Base-by-base conservation (phyloP, 2,797 vertebrate species). In the Sebastes aleutianus region DNA sequence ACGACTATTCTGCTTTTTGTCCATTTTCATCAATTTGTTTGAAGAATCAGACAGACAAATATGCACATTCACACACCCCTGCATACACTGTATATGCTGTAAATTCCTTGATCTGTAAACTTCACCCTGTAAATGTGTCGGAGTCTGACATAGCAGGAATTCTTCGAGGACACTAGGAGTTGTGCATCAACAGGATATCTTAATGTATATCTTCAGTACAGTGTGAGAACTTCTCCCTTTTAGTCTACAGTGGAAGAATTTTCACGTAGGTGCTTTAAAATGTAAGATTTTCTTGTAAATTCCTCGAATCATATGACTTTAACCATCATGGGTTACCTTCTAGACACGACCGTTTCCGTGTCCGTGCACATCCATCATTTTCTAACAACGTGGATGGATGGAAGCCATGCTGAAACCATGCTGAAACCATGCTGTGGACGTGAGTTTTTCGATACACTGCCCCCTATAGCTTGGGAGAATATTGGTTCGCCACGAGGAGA, bases 71-170 rank as follows among this genome's bases (percentile, higher is more conserved):
- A 4, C 62, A 53, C 54, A 24, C 59, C 36, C 36, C 70, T 43
- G 32, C 36, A 1, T 3, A 1, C 2, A 4, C 54, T 74, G 67
- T 69, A 56, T 78, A 43, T 47, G 68, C 47, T 76, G 53, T 76
- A 76, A 79, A 88, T 83, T 72, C 77, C 74, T 76, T 32, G 1
- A 76, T 83, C 53, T 63, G 63, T 65, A 80, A 84, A 82, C 73
- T 76, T 65, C 57, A 43, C 64, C 78, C 79, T 88, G 68, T 87
- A 85, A 84, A 90, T 89, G 81, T 74, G 74, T 57, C 61, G 2
- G 31, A 73, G 50, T 53, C 62, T 10, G 18, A 32, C 84, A 83
- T 84, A 78, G 80, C 64, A 8, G 3, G 56, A 53, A 89, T 88
- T 84, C 75, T 58, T 86, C 61, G 5, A 32, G 61, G 32, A 64